A percentile compares a stretch with the other conserved stretches of the same genome.
Conservation (phyloP, 2,888 invertebrate genomes). For the Cosmia trapezina region DNA sequence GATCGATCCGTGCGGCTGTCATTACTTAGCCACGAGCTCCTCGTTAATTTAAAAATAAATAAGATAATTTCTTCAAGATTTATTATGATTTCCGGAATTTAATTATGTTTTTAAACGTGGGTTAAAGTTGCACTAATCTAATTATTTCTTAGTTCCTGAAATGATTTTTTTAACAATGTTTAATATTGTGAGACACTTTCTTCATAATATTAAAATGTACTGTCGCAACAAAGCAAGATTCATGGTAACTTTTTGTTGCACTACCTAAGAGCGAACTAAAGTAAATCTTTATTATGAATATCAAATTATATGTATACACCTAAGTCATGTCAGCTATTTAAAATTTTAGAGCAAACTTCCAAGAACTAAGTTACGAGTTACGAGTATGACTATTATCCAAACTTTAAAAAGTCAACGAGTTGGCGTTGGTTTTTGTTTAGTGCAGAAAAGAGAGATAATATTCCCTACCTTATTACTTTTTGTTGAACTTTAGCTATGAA, state of each 20-base stretch:
- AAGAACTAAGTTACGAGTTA: slow-evolving; percentile 17
- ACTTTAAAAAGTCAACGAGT: slow-evolving; percentile 10
- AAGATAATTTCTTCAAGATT: too few species aligned
- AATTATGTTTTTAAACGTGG: neutral
- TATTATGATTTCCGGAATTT: neutral
- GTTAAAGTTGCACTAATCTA: neutral
- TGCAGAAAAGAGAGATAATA: slow-evolving; percentile 6
- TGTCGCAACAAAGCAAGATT: slow-evolving; percentile 44
- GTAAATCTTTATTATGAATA: slow-evolving; percentile 47
- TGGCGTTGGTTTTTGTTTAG: slow-evolving; percentile 13
- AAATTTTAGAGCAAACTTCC: slow-evolving; percentile 20
- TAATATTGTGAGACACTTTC: slow-evolving; percentile 3
- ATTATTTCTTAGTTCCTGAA: neutral
- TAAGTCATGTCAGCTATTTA: slow-evolving; percentile 22
- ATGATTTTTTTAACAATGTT: neutral
- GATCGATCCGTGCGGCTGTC: too few species aligned
- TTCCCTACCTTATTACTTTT: neutral
- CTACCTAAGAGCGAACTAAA: slow-evolving; percentile 2
- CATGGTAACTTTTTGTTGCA: slow-evolving; percentile 36
- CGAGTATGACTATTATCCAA: neutral
- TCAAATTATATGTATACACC: slow-evolving; percentile 24
- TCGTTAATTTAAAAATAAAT: too few species aligned
- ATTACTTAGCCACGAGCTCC: too few species aligned
- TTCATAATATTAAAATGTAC: slow-evolving; percentile 9
- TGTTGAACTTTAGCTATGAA: slow-evolving; percentile 17